phyloP scores from a whole-genome alignment of 2,797 vertebrate species.

The Coreius guichenoti region DNA sequence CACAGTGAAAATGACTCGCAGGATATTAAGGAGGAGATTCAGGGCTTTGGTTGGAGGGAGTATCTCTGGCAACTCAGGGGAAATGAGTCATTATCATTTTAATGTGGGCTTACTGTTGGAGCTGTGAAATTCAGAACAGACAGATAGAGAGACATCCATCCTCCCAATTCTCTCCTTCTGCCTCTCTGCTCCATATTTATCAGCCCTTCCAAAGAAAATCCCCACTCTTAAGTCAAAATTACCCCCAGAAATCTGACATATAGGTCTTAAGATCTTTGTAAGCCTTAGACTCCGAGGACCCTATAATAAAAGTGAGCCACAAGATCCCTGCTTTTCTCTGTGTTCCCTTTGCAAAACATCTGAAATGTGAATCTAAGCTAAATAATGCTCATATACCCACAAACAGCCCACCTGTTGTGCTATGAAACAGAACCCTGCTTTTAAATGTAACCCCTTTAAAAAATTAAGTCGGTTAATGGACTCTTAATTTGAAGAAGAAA shows the following conservation, averaged over 20 bases:
- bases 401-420: neutral
- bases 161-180: neutral
- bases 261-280: slow-evolving; percentile 41
- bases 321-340: slow-evolving; percentile 15
- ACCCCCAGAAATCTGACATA: slow-evolving; percentile 24
- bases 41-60: slow-evolving; percentile 38
- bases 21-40: slow-evolving; percentile 47
- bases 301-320: slow-evolving; percentile 28
- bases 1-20: slow-evolving; percentile 35
- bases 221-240: slow-evolving; percentile 24
- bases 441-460: neutral
- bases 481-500: no score
- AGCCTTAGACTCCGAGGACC: slow-evolving; percentile 7
- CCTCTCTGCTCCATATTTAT: slow-evolving; percentile 2
- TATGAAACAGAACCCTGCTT: neutral
- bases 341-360: slow-evolving; percentile 18
- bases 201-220: slow-evolving; percentile 30
- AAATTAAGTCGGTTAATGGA: no score
- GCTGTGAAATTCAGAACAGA: slow-evolving; percentile 40
- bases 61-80: slow-evolving; percentile 34
- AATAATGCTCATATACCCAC: neutral
- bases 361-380: neutral
- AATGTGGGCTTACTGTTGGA: slow-evolving; percentile 46
- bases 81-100: slow-evolving; percentile 61
- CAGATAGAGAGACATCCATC: slow-evolving; percentile 25